These are phyloP conservation scores for Andrena haemorrhoa DNA, from an alignment of 2,888 invertebrate genomes.

Conservation along the genomic window DNA sequence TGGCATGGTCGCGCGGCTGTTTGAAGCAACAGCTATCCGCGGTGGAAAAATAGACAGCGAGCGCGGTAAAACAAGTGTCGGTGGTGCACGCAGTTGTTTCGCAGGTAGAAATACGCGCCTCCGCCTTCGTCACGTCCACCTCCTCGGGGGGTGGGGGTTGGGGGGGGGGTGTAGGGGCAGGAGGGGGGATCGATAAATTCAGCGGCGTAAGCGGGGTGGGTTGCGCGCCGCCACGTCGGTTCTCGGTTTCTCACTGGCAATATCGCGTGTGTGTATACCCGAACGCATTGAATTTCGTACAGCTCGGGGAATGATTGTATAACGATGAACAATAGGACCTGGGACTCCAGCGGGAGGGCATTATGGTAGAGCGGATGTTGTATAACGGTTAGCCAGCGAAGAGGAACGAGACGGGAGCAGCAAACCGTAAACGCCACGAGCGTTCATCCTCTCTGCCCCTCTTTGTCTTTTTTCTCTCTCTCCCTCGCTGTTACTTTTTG, in stretches of 20 bases:
- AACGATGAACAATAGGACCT: conserved; percentile 83
- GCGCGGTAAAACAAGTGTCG: conserved; percentile 13
- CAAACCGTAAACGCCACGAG: conserved; percentile 82
- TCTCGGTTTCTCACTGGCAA: conserved; percentile 46
- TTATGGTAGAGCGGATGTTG: conserved; percentile 84
- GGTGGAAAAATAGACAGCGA: conserved; percentile 5
- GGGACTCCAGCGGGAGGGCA: conserved; percentile 79
- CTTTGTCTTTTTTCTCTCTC: conserved; percentile 17
- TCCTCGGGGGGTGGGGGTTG: too few species aligned
- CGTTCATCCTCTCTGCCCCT: conserved; percentile 74
- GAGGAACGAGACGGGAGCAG: conserved; percentile 84
- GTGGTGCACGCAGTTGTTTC: background rate
- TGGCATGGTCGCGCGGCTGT: background rate
- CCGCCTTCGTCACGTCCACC: conserved; percentile 12
- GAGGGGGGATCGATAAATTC: conserved; percentile 65
- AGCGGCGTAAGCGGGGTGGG: conserved; percentile 43
- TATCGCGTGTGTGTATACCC: conserved; percentile 52
- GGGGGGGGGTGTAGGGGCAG: too few species aligned
- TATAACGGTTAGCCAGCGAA: conserved; percentile 85
- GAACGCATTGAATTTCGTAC: conserved; percentile 75
- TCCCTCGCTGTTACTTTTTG: conserved; percentile 3
- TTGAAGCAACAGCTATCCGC: background rate
- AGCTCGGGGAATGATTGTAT: conserved; percentile 79
- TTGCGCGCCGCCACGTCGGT: conserved; percentile 38
- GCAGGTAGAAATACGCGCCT: conserved; percentile 44